Conservation (phyloP, 2,888 invertebrate species). For the Helleia helle region DNA sequence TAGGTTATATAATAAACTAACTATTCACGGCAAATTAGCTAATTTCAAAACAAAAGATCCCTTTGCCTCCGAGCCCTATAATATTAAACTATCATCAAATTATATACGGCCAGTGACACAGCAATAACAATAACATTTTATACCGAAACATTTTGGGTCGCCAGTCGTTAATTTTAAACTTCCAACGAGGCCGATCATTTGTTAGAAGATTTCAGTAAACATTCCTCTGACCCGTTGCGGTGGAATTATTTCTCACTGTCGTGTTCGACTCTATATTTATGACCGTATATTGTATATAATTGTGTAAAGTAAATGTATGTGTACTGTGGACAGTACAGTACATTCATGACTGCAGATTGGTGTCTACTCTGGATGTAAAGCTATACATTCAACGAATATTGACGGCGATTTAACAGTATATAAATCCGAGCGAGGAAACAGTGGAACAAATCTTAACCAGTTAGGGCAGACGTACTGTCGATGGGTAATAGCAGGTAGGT, state of each 20-base stretch:
- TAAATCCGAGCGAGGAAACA: too few species aligned
- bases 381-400: too few species aligned
- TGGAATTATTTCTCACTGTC: slow-evolving; percentile 30
- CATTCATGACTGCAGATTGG: too few species aligned
- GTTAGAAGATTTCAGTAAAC: slow-evolving; percentile 38
- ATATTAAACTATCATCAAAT: slow-evolving; percentile 5
- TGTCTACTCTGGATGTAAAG: too few species aligned
- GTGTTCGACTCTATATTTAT: not conserved
- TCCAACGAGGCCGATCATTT: slow-evolving; percentile 38
- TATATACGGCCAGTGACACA: not conserved
- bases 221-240: slow-evolving; percentile 29
- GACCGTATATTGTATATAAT: not conserved
- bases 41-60: slow-evolving; percentile 3
- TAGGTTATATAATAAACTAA: too few species aligned
- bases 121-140: slow-evolving; percentile 1
- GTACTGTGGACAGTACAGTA: too few species aligned
- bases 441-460: too few species aligned
- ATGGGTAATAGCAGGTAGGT: too few species aligned
- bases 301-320: too few species aligned
- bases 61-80: not conserved
- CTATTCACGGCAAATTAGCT: slow-evolving; percentile 1
- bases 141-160: slow-evolving; percentile 30
- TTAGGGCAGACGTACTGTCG: too few species aligned
- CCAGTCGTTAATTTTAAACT: slow-evolving; percentile 42
- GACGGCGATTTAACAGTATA: too few species aligned